Base-by-base conservation (phyloP, 2,888 invertebrate genomes). In the Zeuzera pyrina region DNA sequence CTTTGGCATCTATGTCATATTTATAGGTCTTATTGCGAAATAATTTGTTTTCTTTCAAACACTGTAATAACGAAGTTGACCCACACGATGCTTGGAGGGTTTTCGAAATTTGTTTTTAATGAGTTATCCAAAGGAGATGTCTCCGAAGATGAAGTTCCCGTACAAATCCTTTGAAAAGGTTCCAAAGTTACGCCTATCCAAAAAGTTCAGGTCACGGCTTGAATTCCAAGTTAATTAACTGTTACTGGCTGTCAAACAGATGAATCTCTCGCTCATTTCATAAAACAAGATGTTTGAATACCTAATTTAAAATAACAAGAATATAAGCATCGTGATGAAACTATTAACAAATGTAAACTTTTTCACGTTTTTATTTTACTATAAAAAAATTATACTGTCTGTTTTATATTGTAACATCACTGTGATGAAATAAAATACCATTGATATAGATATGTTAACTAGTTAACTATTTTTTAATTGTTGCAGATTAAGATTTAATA, bases 31-130 rank as follows among this genome's bases (percentile, higher is more conserved):
- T 40, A 42, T 43, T 39, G 37, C 42, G 32, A 45, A 44, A 45
- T 40, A 42, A 48, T 43, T 36, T 32, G 24, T 38, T 42, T 47
- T 44, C 42, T 42, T 45, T 42, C 35, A 13, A 12, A 12, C 22
- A 22, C 24, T 19, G 33, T 43, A 47, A 45, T 47, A 47, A 42
- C 38, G 31, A 44, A 45, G 42, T 49, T 42, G 26, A 30, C 36
- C 42, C 43, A 47, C 41, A 47, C 44, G 35, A 35, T 45, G 38
- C 40, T 29, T 32, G 35, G 38, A 50, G 45, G 45, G 50, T 57
- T 52, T 49, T 45, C 38, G 43, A 49, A 60, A 63, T 66, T 65
- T 53, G 55, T 61, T 67, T 60, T 60, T 60, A 66, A 67, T 60
- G 59, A 66, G 57, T 68, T 57, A 56, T 55, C 47, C 51, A 49